phyloP scores from a whole-genome alignment of 2,888 invertebrate species.

The Xanthorhoe spadicearia region DNA sequence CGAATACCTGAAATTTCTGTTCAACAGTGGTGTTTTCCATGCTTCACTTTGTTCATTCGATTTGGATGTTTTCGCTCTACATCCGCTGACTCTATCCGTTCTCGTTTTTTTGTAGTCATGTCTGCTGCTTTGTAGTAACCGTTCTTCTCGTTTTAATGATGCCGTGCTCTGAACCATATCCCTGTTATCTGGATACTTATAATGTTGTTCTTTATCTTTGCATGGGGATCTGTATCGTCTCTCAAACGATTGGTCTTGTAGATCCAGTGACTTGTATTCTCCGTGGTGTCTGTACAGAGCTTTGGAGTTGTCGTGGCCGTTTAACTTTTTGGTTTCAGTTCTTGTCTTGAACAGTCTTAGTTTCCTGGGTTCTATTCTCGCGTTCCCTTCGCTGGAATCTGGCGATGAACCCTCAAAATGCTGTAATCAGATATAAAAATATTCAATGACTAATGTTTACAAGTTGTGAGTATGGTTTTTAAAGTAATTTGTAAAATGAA shows the following conservation, averaged over 20 bases:
- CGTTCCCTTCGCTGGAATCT: conserved; percentile 84
- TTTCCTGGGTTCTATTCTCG: conserved; percentile 81
- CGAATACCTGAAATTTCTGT: conserved; percentile 79
- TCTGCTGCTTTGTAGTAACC: conserved; percentile 74
- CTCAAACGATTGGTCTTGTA: conserved; percentile 69
- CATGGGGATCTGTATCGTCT: conserved; percentile 76
- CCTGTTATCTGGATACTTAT: conserved; percentile 71
- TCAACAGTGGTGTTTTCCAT: conserved; percentile 78
- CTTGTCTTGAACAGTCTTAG: conserved; percentile 90
- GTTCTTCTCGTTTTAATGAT: conserved; percentile 77
- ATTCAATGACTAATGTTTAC: neutral
- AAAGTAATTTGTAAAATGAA: too few relatives aligned
- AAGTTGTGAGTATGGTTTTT: too few relatives aligned
- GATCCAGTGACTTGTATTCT: conserved; percentile 73
- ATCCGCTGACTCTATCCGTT: conserved; percentile 77
- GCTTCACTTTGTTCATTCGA: conserved; percentile 73
- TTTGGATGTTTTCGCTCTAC: conserved; percentile 78
- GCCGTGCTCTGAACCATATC: conserved; percentile 76
- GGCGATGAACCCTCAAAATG: conserved; percentile 84
- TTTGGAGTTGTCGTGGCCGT: conserved; percentile 65
- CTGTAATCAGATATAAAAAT: conserved; percentile 48
- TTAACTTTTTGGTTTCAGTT: conserved; percentile 87
- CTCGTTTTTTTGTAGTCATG: conserved; percentile 79
- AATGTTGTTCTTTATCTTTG: conserved; percentile 76
- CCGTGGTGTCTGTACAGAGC: conserved; percentile 66